Evolutionary conservation across 1,140 invertebrate genomes (phyloP).

Genomic region (Notospermus geniculatus): DNA sequence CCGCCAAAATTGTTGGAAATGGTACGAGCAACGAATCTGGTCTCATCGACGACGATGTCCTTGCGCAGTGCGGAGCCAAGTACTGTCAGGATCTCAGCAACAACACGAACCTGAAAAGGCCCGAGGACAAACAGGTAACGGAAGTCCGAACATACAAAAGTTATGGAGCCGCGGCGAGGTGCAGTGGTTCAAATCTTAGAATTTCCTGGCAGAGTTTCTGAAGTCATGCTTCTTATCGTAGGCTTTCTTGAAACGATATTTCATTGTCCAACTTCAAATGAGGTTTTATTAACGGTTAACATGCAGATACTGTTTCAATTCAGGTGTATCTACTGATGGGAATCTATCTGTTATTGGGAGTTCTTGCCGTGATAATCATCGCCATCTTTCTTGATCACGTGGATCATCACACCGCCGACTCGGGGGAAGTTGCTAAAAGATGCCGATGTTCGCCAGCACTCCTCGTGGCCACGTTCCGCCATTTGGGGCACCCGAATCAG

Average conservation of each 20-base stretch:
- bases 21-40: too few species aligned
- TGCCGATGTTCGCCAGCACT: conserved; percentile 63
- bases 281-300: too few species aligned
- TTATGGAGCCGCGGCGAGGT: too few species aligned
- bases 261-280: too few species aligned
- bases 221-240: too few species aligned
- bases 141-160: too few species aligned
- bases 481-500: conserved; percentile 72
- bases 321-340: conserved; percentile 70
- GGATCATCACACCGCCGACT: neutral
- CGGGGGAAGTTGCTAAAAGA: conserved; percentile 18
- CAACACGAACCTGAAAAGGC: conserved; percentile 18
- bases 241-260: too few species aligned
- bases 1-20: too few species aligned
- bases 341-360: conserved; percentile 83
- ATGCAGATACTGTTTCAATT: conserved; percentile 19
- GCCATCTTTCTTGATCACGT: conserved; percentile 78
- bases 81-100: conserved; percentile 19
- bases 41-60: neutral
- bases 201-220: too few species aligned
- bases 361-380: conserved; percentile 81
- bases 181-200: too few species aligned
- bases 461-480: conserved; percentile 83
- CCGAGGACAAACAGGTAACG: neutral
- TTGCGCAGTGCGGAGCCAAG: conserved; percentile 16